Conservation (phyloP, 2,113 vertebrate species). For the Pagrus major region DNA sequence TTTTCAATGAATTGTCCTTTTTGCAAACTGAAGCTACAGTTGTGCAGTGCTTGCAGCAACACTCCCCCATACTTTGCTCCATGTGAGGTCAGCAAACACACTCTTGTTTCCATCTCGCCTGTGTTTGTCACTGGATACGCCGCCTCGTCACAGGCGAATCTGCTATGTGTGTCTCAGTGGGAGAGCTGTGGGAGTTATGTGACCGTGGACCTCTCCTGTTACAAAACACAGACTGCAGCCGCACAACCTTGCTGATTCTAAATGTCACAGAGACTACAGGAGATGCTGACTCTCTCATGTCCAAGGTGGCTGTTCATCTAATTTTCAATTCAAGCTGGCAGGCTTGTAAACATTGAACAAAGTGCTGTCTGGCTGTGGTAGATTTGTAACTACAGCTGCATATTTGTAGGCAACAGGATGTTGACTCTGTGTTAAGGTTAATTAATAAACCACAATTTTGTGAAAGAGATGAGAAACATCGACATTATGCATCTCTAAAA, state of each 20-base stretch:
- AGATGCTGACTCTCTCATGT: conserved; percentile 31
- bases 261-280: conserved; percentile 61
- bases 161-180: conserved; percentile 44
- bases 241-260: conserved; percentile 56
- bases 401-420: conserved; percentile 25
- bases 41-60: not conserved
- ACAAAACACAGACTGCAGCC: conserved; percentile 72
- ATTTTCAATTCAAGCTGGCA: conserved; percentile 10
- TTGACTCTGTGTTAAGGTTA: conserved; percentile 11
- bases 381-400: conserved; percentile 36
- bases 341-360: conserved; percentile 22
- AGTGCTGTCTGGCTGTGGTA: not conserved
- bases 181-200: conserved; percentile 55
- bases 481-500: not conserved
- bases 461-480: not conserved
- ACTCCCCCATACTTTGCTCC: conserved; percentile 25
- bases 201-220: conserved; percentile 67
- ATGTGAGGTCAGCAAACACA: conserved; percentile 44
- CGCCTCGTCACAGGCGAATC: conserved; percentile 36
- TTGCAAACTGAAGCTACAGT: not conserved
- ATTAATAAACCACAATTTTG: not conserved
- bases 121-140: conserved; percentile 73
- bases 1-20: too few relatives aligned
- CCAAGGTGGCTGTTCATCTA: not conserved
- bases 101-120: conserved; percentile 40